Evolutionary conservation across 2,797 vertebrate species (phyloP), one percentile per base, ranked within the genome.

Genomic region (Fratercula arctica): DNA sequence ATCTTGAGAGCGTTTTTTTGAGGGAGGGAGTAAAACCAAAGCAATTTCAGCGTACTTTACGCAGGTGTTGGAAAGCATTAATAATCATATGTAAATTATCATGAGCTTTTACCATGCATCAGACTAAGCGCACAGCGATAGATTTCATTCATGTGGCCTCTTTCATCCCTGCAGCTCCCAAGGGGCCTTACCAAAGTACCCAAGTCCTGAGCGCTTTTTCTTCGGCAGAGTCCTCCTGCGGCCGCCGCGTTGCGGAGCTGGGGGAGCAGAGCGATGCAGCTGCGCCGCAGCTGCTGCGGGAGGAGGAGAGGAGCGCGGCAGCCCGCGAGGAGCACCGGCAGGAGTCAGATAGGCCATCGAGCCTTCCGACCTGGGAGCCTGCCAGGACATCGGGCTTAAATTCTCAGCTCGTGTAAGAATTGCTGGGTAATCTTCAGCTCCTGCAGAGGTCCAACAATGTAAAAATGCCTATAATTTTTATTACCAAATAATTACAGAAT

Each of bases 401-500:
- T 96, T 93, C 95, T 77, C 91, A 76, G 31, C 87, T 93, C 2
- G 0, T 64, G 69, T 90, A 67, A 93, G 93, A 96, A 92, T 87
- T 78, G 75, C 92, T 88, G 93, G 95, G 89, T 91, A 95, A 96
- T 96, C 93, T 89, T 96, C 46, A 54, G 74, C 91, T 95, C 91
- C 95, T 82, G 93, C 85, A n/a, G 94, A 83, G 93, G 93, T 89
- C 68, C 90, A 92, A 94, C 54, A 16, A 95, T 67, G 56, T 88
- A 89, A 96, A 96, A 92, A 91, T 50, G 89, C 85, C 89, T 91
- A 72, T 94, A 95, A 94, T 97, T 96, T 96, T 96, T 96, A 95
- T 95, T 96, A 95, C 97, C 92, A 90, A 96, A 92, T 94, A 96
- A 96, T 96, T 96, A 87, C 92, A 59, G 93, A 43, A 85, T 95